These are phyloP conservation scores for Pseudomugil tenellus DNA, from an alignment of 2,797 vertebrate species.

Conservation along the genomic window DNA sequence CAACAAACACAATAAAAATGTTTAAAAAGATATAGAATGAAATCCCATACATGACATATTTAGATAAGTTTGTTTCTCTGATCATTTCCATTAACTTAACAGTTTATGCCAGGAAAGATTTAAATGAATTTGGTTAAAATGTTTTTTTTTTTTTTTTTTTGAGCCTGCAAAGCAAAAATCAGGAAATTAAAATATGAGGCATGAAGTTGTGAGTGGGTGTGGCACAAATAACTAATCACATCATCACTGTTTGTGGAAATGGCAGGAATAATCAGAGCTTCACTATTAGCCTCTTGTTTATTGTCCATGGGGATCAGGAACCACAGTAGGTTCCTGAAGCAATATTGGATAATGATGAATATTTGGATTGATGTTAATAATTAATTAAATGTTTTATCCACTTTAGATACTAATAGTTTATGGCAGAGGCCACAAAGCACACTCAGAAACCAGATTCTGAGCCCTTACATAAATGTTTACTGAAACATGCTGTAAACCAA, in stretches of 20 bases:
- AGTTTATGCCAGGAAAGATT: slow-evolving; percentile 1
- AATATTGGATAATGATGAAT: slow-evolving; percentile 61
- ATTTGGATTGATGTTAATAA: slow-evolving; percentile 76
- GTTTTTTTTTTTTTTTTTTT: neutral
- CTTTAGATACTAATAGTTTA: slow-evolving; percentile 75
- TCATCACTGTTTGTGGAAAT: slow-evolving; percentile 48
- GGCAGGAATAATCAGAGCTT: slow-evolving; percentile 62
- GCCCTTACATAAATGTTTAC: slow-evolving; percentile 27
- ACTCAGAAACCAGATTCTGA: slow-evolving; percentile 58
- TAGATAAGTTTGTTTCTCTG: slow-evolving; percentile 16
- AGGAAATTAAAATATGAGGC: slow-evolving; percentile 41
- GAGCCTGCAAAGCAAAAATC: neutral
- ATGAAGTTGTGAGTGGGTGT: slow-evolving; percentile 43
- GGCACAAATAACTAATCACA: slow-evolving; percentile 55
- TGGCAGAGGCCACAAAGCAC: slow-evolving; percentile 56
- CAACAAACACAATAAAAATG: too few relatives aligned
- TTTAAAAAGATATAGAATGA: neutral
- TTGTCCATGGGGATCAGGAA: slow-evolving; percentile 48
- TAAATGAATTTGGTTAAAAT: slow-evolving; percentile 13
- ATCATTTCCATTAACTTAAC: neutral
- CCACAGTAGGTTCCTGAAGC: slow-evolving; percentile 65
- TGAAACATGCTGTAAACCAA: slow-evolving; percentile 4
- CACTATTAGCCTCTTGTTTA: slow-evolving; percentile 54
- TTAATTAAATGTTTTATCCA: slow-evolving; percentile 78
- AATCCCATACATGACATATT: slow-evolving; percentile 2